Evolutionary conservation across 1,140 invertebrate genomes (phyloP).

Genomic region (Drosophila saltans): DNA sequence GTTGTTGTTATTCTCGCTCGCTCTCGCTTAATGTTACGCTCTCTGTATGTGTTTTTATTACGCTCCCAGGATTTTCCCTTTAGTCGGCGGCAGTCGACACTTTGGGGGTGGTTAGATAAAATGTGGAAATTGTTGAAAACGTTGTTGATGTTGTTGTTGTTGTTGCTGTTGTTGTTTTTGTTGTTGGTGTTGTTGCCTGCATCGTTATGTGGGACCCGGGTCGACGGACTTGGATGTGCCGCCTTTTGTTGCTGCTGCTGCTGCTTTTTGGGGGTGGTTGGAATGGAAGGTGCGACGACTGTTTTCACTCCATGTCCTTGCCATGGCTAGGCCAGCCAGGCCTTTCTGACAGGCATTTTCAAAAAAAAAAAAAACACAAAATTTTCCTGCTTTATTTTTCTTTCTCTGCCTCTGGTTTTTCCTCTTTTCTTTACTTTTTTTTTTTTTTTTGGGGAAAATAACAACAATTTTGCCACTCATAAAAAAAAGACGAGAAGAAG

Average conservation of each 20-base stretch:
- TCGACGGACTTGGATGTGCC: constrained; percentile 73
- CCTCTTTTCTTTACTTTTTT: not conserved
- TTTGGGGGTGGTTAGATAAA: constrained; percentile 81
- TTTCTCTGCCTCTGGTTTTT: constrained; percentile 21
- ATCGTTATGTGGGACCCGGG: constrained; percentile 76
- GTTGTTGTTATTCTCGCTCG: constrained; percentile 1
- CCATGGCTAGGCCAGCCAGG: constrained; percentile 34
- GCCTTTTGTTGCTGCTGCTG: constrained; percentile 28
- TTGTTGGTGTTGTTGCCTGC: constrained; percentile 59
- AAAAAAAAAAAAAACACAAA: constrained; percentile 25
- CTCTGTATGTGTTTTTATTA: constrained; percentile 18
- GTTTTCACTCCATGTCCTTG: constrained; percentile 68
- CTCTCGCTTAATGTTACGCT: constrained; percentile 30
- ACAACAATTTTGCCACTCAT: constrained; percentile 59
- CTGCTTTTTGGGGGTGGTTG: constrained; percentile 67
- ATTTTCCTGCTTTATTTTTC: constrained; percentile 52
- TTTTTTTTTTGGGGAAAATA: constrained; percentile 43
- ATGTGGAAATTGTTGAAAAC: constrained; percentile 81
- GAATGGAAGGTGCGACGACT: constrained; percentile 66
- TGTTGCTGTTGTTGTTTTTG: constrained; percentile 27
- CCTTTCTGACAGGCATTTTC: constrained; percentile 69
- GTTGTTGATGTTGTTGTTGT: constrained; percentile 57
- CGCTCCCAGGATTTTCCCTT: constrained; percentile 68
- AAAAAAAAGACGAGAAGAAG: constrained; percentile 50
- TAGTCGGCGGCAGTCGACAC: constrained; percentile 70